Evolutionary conservation across 2,888 invertebrate genomes (phyloP).

Genomic region (Odiellus spinosus): DNA sequence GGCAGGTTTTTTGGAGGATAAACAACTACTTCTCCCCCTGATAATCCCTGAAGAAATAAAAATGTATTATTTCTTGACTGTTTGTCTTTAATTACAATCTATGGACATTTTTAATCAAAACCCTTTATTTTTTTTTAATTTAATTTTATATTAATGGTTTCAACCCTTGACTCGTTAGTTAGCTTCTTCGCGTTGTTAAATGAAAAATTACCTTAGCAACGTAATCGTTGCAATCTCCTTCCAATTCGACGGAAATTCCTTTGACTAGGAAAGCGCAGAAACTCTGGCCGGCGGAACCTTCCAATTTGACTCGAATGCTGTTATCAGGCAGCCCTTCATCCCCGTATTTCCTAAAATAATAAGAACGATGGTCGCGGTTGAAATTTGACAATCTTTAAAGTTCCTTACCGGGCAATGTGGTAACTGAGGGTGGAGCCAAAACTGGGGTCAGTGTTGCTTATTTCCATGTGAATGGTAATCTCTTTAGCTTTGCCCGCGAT

Average conservation of each 20-base stretch:
- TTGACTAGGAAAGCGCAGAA: constrained; percentile 92
- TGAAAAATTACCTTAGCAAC: constrained; percentile 56
- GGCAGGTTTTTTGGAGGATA: constrained; percentile 72
- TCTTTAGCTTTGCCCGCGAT: constrained; percentile 51
- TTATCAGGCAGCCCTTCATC: constrained; percentile 65
- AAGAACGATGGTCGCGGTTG: neutral
- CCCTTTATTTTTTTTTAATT: no score
- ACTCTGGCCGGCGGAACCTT: constrained; percentile 94
- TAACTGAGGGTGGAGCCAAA: constrained; percentile 89
- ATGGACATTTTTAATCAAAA: no score
- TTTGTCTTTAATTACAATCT: no score
- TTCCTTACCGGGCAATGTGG: constrained; percentile 71
- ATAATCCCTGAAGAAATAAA: constrained; percentile 49
- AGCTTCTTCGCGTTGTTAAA: no score
- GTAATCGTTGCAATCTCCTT: constrained; percentile 97
- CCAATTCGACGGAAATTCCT: constrained; percentile 74
- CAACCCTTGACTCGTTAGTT: no score
- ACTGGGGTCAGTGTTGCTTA: constrained; percentile 79
- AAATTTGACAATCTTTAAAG: constrained; percentile 2
- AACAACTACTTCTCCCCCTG: constrained; percentile 84
- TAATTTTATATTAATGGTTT: no score
- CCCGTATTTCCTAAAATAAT: constrained; percentile 53
- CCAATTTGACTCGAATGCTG: constrained; percentile 61
- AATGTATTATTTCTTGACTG: no score
- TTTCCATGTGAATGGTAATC: constrained; percentile 54